Conservation (phyloP, 2,797 vertebrate species). For the Spondyliosoma cantharus region DNA sequence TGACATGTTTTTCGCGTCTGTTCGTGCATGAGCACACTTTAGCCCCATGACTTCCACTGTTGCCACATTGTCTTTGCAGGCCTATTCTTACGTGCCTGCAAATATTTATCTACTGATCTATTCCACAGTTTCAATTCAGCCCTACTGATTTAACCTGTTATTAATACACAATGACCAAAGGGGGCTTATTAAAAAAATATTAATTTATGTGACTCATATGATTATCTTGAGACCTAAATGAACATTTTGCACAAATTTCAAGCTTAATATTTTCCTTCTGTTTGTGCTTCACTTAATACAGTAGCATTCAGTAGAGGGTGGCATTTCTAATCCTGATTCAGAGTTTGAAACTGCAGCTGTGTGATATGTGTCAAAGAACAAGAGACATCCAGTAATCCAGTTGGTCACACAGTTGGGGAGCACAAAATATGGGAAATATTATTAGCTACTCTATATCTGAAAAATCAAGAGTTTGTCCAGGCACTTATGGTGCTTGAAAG, state of each 20-base stretch:
- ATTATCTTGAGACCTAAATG: not conserved
- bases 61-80: constrained; percentile 6
- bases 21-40: constrained; percentile 42
- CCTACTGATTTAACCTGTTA: constrained; percentile 17
- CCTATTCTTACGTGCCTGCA: constrained; percentile 19
- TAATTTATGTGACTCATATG: not conserved
- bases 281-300: constrained; percentile 10
- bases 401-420: constrained; percentile 20
- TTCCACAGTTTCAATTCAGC: constrained; percentile 21
- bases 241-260: not conserved
- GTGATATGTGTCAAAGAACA: constrained; percentile 28
- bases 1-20: constrained; percentile 45
- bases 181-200: constrained; percentile 11
- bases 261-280: not conserved
- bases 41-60: constrained; percentile 18
- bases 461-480: constrained; percentile 11
- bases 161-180: constrained; percentile 15
- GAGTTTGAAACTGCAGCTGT: constrained; percentile 14
- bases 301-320: constrained; percentile 3
- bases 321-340: constrained; percentile 23
- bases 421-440: not conserved
- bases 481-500: constrained; percentile 27
- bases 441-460: not conserved
- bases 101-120: constrained; percentile 22
- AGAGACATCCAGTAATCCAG: constrained; percentile 14